Percentiles rank a stretch among this genome's conserved stretches.
Evolutionary conservation across 2,888 invertebrate genomes (phyloP).

Genomic region (Brachyopa scutellaris): DNA sequence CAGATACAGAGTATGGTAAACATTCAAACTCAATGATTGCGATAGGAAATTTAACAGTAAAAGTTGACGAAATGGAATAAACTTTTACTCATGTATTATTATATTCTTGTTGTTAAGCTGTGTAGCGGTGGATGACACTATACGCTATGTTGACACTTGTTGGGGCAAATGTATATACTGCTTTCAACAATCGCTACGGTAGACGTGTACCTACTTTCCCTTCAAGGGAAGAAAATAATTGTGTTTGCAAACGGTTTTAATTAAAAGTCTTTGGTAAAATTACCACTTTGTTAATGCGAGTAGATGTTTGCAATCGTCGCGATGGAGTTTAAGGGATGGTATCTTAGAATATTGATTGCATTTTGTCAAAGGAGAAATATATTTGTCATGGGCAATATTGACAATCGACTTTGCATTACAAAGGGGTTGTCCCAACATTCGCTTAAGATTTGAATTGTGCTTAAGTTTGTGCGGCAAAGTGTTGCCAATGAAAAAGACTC

Average conservation of each 20-base stretch:
- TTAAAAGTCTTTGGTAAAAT: background rate
- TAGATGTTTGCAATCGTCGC: no score
- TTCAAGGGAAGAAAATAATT: constrained; percentile 1
- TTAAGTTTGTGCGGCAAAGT: no score
- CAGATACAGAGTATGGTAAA: background rate
- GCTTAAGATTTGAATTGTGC: no score
- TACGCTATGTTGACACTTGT: no score
- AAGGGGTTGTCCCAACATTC: no score
- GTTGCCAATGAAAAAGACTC: no score
- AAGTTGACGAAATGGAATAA: background rate
- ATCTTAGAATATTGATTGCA: no score
- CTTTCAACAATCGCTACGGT: no score
- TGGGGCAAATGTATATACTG: no score
- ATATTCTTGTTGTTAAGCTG: background rate
- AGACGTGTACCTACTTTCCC: background rate
- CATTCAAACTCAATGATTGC: background rate
- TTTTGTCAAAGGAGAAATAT: background rate
- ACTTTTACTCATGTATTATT: background rate
- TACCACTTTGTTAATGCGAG: background rate
- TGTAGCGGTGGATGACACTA: background rate
- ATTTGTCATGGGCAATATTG: no score
- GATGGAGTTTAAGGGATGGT: no score
- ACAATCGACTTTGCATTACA: no score
- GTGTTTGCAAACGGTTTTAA: constrained; percentile 15
- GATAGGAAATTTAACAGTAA: constrained; percentile 1